Base-by-base conservation (phyloP, 2,797 vertebrate genomes). In the Characodon lateralis region DNA sequence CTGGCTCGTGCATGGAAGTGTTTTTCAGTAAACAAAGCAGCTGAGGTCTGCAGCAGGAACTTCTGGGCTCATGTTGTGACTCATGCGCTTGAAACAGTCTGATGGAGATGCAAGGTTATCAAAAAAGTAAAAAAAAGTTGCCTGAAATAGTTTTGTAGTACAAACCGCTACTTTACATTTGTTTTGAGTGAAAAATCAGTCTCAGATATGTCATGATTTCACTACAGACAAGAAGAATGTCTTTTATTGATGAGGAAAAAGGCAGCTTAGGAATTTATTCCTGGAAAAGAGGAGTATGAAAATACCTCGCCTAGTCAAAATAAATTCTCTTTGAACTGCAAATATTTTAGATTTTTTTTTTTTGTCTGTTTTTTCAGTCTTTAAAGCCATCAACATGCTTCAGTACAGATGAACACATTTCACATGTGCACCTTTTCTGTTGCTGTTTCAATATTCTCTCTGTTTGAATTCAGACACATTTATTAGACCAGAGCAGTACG, bases 211-310 rank as follows among this genome's bases (percentile, higher is more conserved):
- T 53, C 3, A 16, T 5, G 2, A 7, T 61, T 74, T 70, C 46
- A 35, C 39, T 69, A 50, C 35, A 66, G 51, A 28, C 66, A 6
- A 75, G 26, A 58, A 46, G 12, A 59, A 59, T 14, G 24, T 77
- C 26, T 8, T 41, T 69, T 77, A 63, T 71, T 61, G 46, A 70
- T 10, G 28, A 74, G 71, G 28, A 65, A 18, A n/a, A 77, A 22
- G 39, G 55, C 50, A 8, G 20, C 53, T 77, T 13, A 18, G 72
- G 69, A 65, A 56, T 58, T 31, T 76, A n/a, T 55, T 71, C 39
- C 58, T 41, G 26, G 76, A 43, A 88, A 73, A 61, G 69, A 79
- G 78, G 87, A 78, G 81, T 78, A 65, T 20, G 72, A 59, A 80
- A 68, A 58, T 6, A 28, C 18, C 16, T 50, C 14, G 20, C 51